Conservation (phyloP, 2,888 invertebrate species). For the Leptopilina myrica region DNA sequence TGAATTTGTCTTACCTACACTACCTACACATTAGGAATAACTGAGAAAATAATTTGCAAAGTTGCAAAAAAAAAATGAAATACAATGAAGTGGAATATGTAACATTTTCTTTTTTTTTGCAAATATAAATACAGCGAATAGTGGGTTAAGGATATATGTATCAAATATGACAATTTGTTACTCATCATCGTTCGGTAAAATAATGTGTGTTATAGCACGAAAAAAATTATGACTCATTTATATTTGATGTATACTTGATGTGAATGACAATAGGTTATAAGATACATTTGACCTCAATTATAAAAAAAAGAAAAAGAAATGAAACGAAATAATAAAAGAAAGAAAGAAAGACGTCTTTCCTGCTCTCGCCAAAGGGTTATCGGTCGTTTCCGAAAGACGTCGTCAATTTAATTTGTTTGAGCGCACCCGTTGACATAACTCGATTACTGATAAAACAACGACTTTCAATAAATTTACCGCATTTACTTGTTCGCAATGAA, state of each 20-base stretch:
- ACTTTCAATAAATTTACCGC: constrained; percentile 56
- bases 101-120: too few species aligned
- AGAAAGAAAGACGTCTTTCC: constrained; percentile 34
- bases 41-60: too few species aligned
- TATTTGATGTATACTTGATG: not conserved
- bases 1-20: too few species aligned
- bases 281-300: constrained; percentile 29
- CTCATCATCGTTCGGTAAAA: not conserved
- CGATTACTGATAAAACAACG: constrained; percentile 56
- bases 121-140: too few species aligned
- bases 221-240: constrained; percentile 28
- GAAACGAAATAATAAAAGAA: too few species aligned
- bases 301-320: not conserved
- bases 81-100: too few species aligned
- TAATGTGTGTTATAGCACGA: constrained; percentile 8
- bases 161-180: not conserved
- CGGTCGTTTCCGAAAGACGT: constrained; percentile 62
- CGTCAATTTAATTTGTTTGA: constrained; percentile 67
- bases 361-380: constrained; percentile 53
- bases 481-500: constrained; percentile 24
- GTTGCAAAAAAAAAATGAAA: too few species aligned
- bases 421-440: constrained; percentile 61
- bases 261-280: constrained; percentile 31
- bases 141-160: too few species aligned
- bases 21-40: too few species aligned